Evolutionary conservation across 2,113 vertebrate species (phyloP).

Genomic region (Pungitius pungitius): DNA sequence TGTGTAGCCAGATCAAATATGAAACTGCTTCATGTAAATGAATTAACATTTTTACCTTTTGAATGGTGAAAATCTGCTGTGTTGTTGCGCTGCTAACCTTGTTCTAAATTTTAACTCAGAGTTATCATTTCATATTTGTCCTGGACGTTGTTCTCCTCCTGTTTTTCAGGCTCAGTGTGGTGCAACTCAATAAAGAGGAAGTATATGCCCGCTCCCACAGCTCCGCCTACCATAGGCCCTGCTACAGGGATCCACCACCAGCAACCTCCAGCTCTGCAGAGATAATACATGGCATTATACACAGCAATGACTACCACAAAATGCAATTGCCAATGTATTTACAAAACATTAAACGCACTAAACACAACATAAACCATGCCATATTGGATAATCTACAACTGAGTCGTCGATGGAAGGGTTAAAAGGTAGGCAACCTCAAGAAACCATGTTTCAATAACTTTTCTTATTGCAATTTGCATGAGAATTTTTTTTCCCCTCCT

Average conservation of each 20-base stretch:
- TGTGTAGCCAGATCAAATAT: background rate
- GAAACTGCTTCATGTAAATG: background rate
- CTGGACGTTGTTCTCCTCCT: slow-evolving; percentile 73
- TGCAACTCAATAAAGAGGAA: slow-evolving; percentile 90
- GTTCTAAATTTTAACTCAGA: slow-evolving; percentile 72
- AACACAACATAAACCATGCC: background rate
- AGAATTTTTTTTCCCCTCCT: no score
- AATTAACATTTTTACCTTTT: background rate
- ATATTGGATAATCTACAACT: background rate
- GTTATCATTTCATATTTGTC: slow-evolving; percentile 90
- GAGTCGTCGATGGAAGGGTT: no score
- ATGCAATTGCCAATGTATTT: background rate
- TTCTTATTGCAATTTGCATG: no score
- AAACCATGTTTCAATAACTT: no score
- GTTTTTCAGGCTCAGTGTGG: slow-evolving; percentile 74
- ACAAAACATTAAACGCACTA: no score
- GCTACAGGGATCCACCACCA: slow-evolving; percentile 97
- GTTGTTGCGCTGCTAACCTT: background rate
- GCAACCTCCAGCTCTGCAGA: slow-evolving; percentile 85
- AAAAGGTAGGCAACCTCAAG: background rate
- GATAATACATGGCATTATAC: slow-evolving; percentile 14
- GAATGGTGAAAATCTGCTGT: slow-evolving; percentile 6
- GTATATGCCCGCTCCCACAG: slow-evolving; percentile 86
- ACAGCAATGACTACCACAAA: slow-evolving; percentile 5
- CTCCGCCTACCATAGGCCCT: slow-evolving; percentile 89